Percentiles rank a stretch among this genome's conserved stretches.
phyloP scores from a whole-genome alignment of 2,797 vertebrate species.

The Botia almorhae region DNA sequence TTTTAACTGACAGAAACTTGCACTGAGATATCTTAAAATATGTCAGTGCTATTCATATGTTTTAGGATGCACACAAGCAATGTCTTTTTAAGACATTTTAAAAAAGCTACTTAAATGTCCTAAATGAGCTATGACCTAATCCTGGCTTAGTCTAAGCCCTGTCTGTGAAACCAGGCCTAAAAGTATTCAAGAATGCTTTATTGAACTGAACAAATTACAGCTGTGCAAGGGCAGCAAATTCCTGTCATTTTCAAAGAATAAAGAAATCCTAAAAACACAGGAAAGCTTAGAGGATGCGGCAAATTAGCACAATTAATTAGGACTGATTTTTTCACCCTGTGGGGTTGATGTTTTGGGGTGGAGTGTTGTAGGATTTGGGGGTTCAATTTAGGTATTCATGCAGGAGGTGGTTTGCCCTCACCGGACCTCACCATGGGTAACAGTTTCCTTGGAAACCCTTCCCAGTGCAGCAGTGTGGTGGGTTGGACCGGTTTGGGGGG shows the following conservation, averaged over 20 bases:
- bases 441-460: slow-evolving; percentile 76
- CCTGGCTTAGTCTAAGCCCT: too few relatives aligned
- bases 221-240: not conserved
- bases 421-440: slow-evolving; percentile 74
- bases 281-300: slow-evolving; percentile 22
- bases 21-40: too few relatives aligned
- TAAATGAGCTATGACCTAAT: too few relatives aligned
- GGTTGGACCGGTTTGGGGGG: not conserved
- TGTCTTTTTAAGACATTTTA: too few relatives aligned
- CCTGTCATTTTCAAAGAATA: not conserved
- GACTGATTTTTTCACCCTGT: slow-evolving; percentile 49
- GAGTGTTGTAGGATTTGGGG: slow-evolving; percentile 16
- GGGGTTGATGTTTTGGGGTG: slow-evolving; percentile 64
- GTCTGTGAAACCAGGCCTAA: not conserved
- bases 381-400: slow-evolving; percentile 36
- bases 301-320: slow-evolving; percentile 55
- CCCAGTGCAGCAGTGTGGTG: slow-evolving; percentile 20
- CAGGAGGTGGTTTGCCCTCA: slow-evolving; percentile 59
- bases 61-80: too few relatives aligned
- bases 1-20: too few relatives aligned
- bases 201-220: not conserved
- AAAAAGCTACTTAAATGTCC: too few relatives aligned
- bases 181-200: not conserved
- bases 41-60: too few relatives aligned
- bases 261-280: slow-evolving; percentile 47